These are phyloP conservation scores for Ceraclea dissimilis DNA, from an alignment of 2,888 invertebrate species.

Conservation along the genomic window DNA sequence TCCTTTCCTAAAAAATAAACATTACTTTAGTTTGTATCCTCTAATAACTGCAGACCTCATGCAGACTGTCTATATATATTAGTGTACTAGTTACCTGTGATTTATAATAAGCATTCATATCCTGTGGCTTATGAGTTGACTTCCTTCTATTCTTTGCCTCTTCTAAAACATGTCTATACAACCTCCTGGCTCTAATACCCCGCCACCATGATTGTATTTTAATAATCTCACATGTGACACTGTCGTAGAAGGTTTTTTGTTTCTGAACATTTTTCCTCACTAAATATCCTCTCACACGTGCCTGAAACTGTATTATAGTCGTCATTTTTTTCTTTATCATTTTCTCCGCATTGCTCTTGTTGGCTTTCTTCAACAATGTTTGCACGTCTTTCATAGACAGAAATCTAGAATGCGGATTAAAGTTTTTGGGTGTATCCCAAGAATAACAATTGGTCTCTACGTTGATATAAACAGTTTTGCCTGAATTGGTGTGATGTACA, in stretches of 20 bases:
- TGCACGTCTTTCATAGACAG: conserved; percentile 42
- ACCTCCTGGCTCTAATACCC: conserved; percentile 39
- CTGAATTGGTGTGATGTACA: conserved; percentile 44
- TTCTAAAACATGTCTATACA: conserved; percentile 40
- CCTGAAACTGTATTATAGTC: conserved; percentile 50
- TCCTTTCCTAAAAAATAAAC: conserved; percentile 39
- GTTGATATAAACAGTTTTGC: conserved; percentile 47
- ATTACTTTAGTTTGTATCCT: not conserved
- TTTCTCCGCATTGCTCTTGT: conserved; percentile 40
- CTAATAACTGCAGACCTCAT: too few relatives aligned
- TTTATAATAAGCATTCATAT: conserved; percentile 46
- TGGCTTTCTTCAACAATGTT: conserved; percentile 39
- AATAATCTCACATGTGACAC: conserved; percentile 39
- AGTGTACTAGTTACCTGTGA: conserved; percentile 24
- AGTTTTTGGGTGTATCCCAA: conserved; percentile 48
- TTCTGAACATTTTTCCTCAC: conserved; percentile 40
- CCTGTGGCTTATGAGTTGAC: conserved; percentile 37
- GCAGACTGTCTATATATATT: too few relatives aligned
- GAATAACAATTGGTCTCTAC: conserved; percentile 45
- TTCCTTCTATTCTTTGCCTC: conserved; percentile 33
- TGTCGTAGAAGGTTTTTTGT: conserved; percentile 26
- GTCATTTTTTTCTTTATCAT: conserved; percentile 39
- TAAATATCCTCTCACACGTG: conserved; percentile 52
- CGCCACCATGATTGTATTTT: conserved; percentile 61
- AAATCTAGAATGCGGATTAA: conserved; percentile 43